A percentile compares a stretch with the other conserved stretches of the same genome.
Evolutionary conservation across 2,888 invertebrate species (phyloP).

Genomic region (Leistus spinibarbis): DNA sequence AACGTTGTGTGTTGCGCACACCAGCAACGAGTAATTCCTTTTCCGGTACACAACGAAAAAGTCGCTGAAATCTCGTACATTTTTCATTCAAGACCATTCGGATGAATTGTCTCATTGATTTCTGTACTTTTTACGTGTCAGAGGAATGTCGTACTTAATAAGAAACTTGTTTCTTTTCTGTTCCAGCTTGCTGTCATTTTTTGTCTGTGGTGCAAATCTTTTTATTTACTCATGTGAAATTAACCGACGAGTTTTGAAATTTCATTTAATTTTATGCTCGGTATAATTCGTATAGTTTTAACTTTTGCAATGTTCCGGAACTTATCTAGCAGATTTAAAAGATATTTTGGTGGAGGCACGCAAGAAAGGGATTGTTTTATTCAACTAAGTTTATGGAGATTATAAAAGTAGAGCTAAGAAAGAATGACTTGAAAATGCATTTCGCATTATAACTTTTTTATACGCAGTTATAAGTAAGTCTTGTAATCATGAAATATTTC

Average conservation of each 20-base stretch:
- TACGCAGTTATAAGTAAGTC: too few relatives aligned
- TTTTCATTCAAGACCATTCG: neutral
- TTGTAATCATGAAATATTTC: too few relatives aligned
- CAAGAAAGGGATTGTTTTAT: too few relatives aligned
- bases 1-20: neutral
- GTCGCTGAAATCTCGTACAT: neutral
- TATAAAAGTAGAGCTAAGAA: too few relatives aligned
- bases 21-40: slow-evolving; percentile 11
- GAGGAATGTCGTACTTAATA: neutral
- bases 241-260: neutral
- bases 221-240: neutral
- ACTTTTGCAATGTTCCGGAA: too few relatives aligned
- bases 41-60: neutral
- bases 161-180: neutral
- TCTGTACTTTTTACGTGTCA: neutral
- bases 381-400: too few relatives aligned
- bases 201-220: neutral
- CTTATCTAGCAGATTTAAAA: too few relatives aligned
- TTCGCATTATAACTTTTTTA: too few relatives aligned
- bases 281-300: too few relatives aligned
- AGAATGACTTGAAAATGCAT: too few relatives aligned
- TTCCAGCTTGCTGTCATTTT: neutral
- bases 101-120: neutral
- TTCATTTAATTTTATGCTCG: neutral
- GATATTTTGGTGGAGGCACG: too few relatives aligned